phyloP scores from a whole-genome alignment of 2,113 vertebrate genomes.

The Rhinoderma darwinii region DNA sequence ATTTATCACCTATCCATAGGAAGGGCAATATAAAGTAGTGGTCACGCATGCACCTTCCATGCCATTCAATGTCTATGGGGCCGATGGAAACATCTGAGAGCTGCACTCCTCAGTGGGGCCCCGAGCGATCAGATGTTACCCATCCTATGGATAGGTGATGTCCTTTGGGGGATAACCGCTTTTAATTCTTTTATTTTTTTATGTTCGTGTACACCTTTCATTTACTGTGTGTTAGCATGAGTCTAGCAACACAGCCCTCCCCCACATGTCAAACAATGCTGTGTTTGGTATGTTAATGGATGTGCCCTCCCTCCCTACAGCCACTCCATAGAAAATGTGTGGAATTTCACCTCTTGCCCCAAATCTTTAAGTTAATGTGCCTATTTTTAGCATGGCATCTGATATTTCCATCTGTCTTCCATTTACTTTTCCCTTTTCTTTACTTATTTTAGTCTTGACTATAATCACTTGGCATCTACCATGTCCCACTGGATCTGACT shows the following conservation, averaged over 20 bases:
- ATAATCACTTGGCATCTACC: not conserved
- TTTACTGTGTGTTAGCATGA: not conserved
- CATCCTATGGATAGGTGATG: no score
- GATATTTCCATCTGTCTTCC: not conserved
- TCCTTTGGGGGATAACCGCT: no score
- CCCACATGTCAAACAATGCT: not conserved
- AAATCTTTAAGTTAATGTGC: no score
- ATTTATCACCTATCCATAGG: no score
- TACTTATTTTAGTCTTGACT: not conserved
- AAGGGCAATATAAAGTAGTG: no score
- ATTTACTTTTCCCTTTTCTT: not conserved
- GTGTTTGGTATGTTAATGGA: not conserved
- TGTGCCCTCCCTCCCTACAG: not conserved
- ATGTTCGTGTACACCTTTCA: not conserved
- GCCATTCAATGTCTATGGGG: no score
- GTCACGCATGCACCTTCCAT: no score
- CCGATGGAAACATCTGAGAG: no score
- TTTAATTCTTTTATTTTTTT: not conserved
- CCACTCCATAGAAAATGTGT: not conserved
- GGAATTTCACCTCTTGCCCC: not conserved
- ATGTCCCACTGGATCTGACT: not conserved
- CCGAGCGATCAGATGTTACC: no score
- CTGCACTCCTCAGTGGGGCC: no score
- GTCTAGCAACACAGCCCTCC: not conserved
- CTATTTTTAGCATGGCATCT: no score